Evolutionary conservation across 2,113 vertebrate genomes (phyloP).

Genomic region (Acrocephalus kingi): DNA sequence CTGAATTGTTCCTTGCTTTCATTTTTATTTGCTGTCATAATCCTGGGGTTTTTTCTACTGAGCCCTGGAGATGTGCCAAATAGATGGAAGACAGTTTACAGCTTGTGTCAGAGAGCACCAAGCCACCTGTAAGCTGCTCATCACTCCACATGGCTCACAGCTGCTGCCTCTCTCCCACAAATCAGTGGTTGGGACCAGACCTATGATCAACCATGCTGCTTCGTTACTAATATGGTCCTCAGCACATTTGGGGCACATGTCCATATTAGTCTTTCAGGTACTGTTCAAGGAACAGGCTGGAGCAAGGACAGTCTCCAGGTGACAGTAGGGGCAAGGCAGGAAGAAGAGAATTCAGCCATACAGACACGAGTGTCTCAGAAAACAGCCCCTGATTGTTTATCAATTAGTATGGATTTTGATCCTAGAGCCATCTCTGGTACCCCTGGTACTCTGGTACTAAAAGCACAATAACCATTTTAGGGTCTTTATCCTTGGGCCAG

Average conservation of each 20-base stretch:
- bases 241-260: background rate
- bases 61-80: background rate
- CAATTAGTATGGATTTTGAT: background rate
- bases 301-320: background rate
- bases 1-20: background rate
- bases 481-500: background rate
- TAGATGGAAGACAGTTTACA: background rate
- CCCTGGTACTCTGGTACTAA: background rate
- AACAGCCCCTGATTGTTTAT: background rate
- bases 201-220: background rate
- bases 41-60: background rate
- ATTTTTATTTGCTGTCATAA: background rate
- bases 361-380: background rate
- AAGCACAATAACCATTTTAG: accelerated
- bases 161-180: background rate
- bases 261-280: background rate
- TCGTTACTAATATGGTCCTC: background rate
- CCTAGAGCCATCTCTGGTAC: background rate
- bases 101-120: background rate
- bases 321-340: background rate
- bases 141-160: background rate
- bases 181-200: background rate
- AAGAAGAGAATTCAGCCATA: background rate
- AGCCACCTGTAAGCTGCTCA: background rate
- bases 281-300: background rate